Conservation (phyloP, 2,113 vertebrate species). For the Rhinolophus ferrumequinum region DNA sequence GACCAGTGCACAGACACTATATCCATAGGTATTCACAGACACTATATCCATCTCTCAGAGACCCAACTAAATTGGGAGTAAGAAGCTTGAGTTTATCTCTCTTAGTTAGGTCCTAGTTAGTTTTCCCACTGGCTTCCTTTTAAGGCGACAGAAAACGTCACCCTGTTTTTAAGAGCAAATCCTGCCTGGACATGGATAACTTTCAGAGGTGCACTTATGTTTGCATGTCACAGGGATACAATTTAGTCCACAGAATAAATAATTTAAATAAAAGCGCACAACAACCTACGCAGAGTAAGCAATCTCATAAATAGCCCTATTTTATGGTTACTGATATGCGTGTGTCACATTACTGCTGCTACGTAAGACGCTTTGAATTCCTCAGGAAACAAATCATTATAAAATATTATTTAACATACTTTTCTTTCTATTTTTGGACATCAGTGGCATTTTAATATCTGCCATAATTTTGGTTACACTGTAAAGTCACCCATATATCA, state of each 20-base stretch:
- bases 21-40: not conserved
- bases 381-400: not conserved
- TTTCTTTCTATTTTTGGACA: slow-evolving; percentile 52
- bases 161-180: not conserved
- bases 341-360: not conserved
- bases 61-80: not conserved
- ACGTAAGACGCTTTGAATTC: slow-evolving; percentile 40
- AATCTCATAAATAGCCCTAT: slow-evolving; percentile 39
- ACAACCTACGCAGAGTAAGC: not conserved
- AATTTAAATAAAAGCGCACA: slow-evolving; percentile 48
- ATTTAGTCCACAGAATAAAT: slow-evolving; percentile 46
- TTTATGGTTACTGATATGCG: slow-evolving; percentile 48
- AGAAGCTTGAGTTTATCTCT: not conserved
- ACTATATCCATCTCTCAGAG: not conserved
- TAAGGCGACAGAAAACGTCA: not conserved
- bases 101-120: not conserved
- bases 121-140: not conserved
- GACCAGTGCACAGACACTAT: not conserved
- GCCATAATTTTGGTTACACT: slow-evolving; percentile 57
- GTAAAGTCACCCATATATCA: slow-evolving; percentile 66
- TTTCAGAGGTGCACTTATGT: not conserved
- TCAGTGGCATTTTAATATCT: slow-evolving; percentile 75
- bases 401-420: slow-evolving; percentile 54
- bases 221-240: not conserved
- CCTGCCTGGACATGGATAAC: not conserved